Base-by-base conservation (phyloP, 1,140 invertebrate species). In the Bombus sibiricus region DNA sequence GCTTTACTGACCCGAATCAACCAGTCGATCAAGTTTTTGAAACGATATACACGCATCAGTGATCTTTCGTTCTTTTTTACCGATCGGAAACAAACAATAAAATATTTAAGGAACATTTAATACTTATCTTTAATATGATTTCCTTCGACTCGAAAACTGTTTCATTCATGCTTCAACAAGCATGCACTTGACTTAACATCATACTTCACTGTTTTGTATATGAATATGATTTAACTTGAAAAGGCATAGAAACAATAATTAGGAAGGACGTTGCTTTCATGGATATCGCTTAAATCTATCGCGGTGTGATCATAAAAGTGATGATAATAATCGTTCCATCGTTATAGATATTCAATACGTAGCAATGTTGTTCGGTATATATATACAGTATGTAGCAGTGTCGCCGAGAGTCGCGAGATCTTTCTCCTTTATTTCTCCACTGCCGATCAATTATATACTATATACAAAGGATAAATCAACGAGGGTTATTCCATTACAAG, bases 351-450 rank as follows among this genome's bases (percentile, higher is more conserved):
- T 68, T 87, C 82, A 53, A 87, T 87, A 92, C 88, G 90, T 92
- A 89, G 89, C 88, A 91, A 90, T 92, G 90, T 93, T 93, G 92
- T 90, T 94, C 88, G 92, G 92, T 94, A 93, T 94, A 92, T 94
- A 92, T 94, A 94, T 92, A 92, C 93, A 93, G 91, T 94, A 92
- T 93, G 85, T 92, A 93, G 91, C 91, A 89, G 88, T 90, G 86
- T 90, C 83, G 87, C 89, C 85, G 81, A 92, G 91, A 92, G 92
- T 74, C 88, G 91, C 85, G 81, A 91, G 91, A 89, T 81, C 53
- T 5, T 73, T 75, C 34, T 32, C 77, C 59, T 53, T 78, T 43
- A 25, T 62, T 53, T 41, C 18, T 25, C 47, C 15, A 18, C 64
- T 78, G 34, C 75, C 66, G 32, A 59, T 72, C 62, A 28, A 22